Evolutionary conservation across 2,888 invertebrate species (phyloP), one percentile per base, ranked within the genome.

Genomic region (Metopia argyrocephala): DNA sequence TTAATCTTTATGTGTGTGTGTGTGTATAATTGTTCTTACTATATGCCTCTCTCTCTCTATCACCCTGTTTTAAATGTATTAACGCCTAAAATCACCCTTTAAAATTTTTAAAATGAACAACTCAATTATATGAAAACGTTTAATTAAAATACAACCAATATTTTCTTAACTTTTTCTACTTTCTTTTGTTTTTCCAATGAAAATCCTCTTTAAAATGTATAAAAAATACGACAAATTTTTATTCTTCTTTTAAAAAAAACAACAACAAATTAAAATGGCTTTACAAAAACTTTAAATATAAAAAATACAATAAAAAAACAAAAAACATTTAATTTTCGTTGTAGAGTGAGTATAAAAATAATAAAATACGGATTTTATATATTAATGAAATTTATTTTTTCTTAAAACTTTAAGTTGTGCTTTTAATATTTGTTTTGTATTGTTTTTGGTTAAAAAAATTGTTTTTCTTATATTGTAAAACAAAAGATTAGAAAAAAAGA

Each of bases 331-430:
- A 70, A 78, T 81, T 81, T 81, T 66, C 74, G 54, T 83, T 86
- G 85, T 87, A 87, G 87, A 87, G 87, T 87, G 88, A 87, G 87
- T 87, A 88, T 86, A 83, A 83, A 82, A 85, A 66, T 46, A 61
- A 50, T 15, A 21, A 48, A 52, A 52, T 9, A 68, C 21, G 18
- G 38, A 23, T 59, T 68, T 52, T 64, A 18, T 12, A 6, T 54
- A 28, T 82, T 84, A 46, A 31, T 25, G 52, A 27, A 27, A 48
- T 54, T 48, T 9, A 4, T 50, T n/a, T 66, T 46, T 64, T 21
- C 59, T 50, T 74, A 18, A 21, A 15, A 48, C 18, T 48, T 61
- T 50, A 27, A 52, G 27, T 48, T 48, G 12, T 31, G 27, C 20
- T 59, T 50, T 54, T 25, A 27, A 52, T 31, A 25, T 59, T 45